Base-by-base conservation (phyloP, 1,140 invertebrate genomes). In the Campoletis sonorensis region DNA sequence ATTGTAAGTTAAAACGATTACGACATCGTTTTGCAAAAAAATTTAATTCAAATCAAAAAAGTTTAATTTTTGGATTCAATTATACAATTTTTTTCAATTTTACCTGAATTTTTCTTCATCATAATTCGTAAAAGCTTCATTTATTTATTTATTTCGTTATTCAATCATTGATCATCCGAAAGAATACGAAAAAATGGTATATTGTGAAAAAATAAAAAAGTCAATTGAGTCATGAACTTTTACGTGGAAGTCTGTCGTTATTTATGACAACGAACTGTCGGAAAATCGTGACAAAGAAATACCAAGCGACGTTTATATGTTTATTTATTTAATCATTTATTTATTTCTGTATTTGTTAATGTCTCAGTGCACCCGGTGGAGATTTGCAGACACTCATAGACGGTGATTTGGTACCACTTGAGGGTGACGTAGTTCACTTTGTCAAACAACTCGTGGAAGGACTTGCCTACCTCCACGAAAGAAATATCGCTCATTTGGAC, bases 401-500 rank as follows among this genome's bases (percentile, higher is more conserved):
- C 88, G 94, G 95, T 84, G 95, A 96, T 88, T 93, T 96, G 86
- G 94, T 95, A 61, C 94, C 96, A 72, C 93, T 94, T 82, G 96
- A 97, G 90, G 90, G 92, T 81, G 94, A 95, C 87, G 95, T 94
- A 40, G 92, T 94, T 30, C 94, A 95, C 88, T 93, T 96, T 85
- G 93, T 96, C 84, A 92, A 93, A 84, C 95, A 96, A 89, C 94
- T 96, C 79, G 92, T 96, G 68, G 94, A 95, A 89, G 96, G 94
- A 80, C 91, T 97, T 23, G 92, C 92, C 79, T 96, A 95, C 90
- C 93, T 96, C 81, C 96, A 96, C 91, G 93, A 94, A 67, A 93
- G 93, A 89, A 95, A 95, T 89, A 96, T 96, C 86, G 96, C 95
- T 82, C 96, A 96, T 92, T 93, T 96, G 85, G 96, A 96, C 90